Base-by-base conservation (phyloP, 2,797 vertebrate genomes). In the Lepus oiostolus region DNA sequence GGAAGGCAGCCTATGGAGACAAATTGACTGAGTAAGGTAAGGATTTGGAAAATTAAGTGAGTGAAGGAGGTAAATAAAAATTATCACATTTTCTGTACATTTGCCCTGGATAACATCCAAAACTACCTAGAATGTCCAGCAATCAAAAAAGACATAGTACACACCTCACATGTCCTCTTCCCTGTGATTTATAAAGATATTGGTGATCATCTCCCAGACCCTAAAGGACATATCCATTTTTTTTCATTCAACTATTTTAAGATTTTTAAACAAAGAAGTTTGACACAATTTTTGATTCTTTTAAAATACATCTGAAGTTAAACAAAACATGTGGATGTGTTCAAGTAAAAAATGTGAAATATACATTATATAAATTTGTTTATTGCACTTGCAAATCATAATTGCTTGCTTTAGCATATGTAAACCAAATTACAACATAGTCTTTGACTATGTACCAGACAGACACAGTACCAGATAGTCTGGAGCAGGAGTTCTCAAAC, bases 381-480 rank as follows among this genome's bases (percentile, higher is more conserved):
- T 97, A 97, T 97, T 98, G 96, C 96, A 98, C 97, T 97, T 97
- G 96, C 96, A 97, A 96, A 96, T 96, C 32, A 2, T 90, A 96
- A 95, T 92, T 95, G 80, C 93, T 97, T 76, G 91, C 85, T 65
- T 95, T 0, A 96, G 84, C 91, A 96, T 92, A 96, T 87, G 93
- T 93, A 97, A 97, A 94, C 67, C 96, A 96, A 95, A 94, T 96
- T 85, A 96, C 3, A 68, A 38, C 38, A 96, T 16, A 62, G 85
- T 89, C 95, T 96, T 90, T 87, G 81, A 35, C 35, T 35, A 35
- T 35, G 35, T 35, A 35, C 35, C 35, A 35, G 35, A 35, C 35
- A 35, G 35, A 35, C 35, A 79, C 13, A 90, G 8, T 30, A 72
- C 4, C 71, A 90, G 60, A 88, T 17, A 83, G 50, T 85, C 30